Percentiles rank a stretch among this genome's conserved stretches.
Evolutionary conservation across 2,113 vertebrate genomes (phyloP).

Genomic region (Caranx melampygus): DNA sequence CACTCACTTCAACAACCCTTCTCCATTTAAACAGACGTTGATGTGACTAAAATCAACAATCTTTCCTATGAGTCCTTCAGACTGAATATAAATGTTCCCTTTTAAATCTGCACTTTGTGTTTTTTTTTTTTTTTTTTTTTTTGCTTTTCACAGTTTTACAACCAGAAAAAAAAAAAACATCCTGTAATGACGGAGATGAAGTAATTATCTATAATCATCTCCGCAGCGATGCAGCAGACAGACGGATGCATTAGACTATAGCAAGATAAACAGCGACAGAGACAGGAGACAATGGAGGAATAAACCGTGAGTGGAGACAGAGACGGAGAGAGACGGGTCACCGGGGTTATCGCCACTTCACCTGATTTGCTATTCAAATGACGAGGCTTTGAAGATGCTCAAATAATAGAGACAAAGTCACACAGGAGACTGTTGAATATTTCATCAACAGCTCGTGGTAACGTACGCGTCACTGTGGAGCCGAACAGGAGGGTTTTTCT

Average conservation of each 20-base stretch:
- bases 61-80: no score
- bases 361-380: slow-evolving; percentile 33
- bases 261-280: background rate
- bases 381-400: slow-evolving; percentile 15
- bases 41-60: no score
- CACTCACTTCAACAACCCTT: no score
- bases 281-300: background rate
- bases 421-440: slow-evolving; percentile 20
- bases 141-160: background rate
- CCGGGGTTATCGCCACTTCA: slow-evolving; percentile 5
- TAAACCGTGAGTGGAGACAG: background rate
- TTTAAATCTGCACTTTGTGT: no score
- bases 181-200: no score
- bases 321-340: background rate
- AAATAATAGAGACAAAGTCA: slow-evolving; percentile 21
- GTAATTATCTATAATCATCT: no score
- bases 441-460: slow-evolving; percentile 7
- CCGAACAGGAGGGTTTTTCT: background rate
- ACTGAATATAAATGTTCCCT: no score
- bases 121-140: background rate
- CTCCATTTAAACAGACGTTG: no score
- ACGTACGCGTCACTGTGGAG: background rate
- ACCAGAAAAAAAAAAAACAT: background rate
- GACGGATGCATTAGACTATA: background rate
- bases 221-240: background rate